Evolutionary conservation across 2,113 vertebrate genomes (phyloP).

Genomic region (Myocastor coypus): DNA sequence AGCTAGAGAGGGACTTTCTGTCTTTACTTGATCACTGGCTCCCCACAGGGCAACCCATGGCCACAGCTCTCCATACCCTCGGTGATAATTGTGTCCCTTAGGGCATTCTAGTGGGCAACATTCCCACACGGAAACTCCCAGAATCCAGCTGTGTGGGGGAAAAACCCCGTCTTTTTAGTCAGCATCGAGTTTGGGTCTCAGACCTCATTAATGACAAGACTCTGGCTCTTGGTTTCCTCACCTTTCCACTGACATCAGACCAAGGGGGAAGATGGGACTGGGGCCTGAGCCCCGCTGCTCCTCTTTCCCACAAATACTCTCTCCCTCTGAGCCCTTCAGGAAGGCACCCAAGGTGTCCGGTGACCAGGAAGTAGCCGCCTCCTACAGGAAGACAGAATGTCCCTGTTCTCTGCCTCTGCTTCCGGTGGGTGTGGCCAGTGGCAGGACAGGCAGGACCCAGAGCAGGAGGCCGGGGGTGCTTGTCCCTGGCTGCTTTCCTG

Average conservation of each 20-base stretch:
- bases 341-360: neutral
- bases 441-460: neutral
- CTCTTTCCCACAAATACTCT: neutral
- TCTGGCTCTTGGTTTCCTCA: neutral
- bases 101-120: neutral
- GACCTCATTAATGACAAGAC: neutral
- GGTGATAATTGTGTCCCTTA: fast-evolving
- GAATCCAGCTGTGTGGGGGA: neutral
- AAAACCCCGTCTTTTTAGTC: neutral
- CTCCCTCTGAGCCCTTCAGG: neutral
- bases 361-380: neutral
- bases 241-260: fast-evolving
- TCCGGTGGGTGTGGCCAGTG: too few relatives aligned
- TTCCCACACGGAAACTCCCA: neutral
- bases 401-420: neutral
- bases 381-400: too few relatives aligned
- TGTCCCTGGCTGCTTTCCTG: neutral
- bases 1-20: too few relatives aligned
- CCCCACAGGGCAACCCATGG: neutral
- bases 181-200: neutral
- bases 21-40: neutral
- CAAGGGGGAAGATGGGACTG: neutral
- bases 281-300: fast-evolving
- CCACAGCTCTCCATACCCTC: neutral
- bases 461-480: neutral